These are phyloP conservation scores for Cynopterus brachyotis DNA, from an alignment of 2,113 vertebrate genomes.

Conservation along the genomic window DNA sequence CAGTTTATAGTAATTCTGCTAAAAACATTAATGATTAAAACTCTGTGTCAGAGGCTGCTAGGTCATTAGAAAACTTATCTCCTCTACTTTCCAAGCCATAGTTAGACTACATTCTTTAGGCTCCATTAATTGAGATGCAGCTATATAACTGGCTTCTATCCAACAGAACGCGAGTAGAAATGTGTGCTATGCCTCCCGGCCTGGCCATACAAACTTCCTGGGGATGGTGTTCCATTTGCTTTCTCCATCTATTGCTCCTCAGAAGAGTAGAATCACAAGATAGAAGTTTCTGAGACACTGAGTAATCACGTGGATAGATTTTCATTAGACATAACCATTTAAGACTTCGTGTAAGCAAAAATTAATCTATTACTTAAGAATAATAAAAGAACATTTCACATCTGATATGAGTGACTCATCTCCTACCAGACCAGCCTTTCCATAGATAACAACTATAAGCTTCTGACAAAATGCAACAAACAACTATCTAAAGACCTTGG, in stretches of 20 bases:
- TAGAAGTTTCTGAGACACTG: not conserved
- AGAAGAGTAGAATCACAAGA: not conserved
- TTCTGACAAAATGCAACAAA: not conserved
- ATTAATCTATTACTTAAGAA: not conserved
- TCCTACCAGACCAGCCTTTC: not conserved
- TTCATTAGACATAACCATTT: not conserved
- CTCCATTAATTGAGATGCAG: not conserved
- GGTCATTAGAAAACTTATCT: not conserved
- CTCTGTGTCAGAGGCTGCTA: not conserved
- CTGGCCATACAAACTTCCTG: not conserved
- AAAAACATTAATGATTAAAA: conserved; percentile 41
- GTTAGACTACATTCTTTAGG: not conserved
- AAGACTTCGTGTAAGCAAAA: not conserved
- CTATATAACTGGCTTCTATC: not conserved
- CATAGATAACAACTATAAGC: not conserved
- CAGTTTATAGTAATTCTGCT: conserved; percentile 21
- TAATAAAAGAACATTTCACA: not conserved
- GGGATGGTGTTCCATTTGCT: not conserved
- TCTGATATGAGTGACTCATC: not conserved
- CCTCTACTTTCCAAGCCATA: not conserved
- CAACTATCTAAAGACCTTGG: not conserved
- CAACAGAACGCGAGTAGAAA: not conserved
- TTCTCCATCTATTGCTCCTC: not conserved
- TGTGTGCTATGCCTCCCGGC: not conserved
- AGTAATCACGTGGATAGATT: not conserved